These are phyloP conservation scores for Drosophila orena DNA, from an alignment of 1,140 invertebrate species.

Conservation along the genomic window DNA sequence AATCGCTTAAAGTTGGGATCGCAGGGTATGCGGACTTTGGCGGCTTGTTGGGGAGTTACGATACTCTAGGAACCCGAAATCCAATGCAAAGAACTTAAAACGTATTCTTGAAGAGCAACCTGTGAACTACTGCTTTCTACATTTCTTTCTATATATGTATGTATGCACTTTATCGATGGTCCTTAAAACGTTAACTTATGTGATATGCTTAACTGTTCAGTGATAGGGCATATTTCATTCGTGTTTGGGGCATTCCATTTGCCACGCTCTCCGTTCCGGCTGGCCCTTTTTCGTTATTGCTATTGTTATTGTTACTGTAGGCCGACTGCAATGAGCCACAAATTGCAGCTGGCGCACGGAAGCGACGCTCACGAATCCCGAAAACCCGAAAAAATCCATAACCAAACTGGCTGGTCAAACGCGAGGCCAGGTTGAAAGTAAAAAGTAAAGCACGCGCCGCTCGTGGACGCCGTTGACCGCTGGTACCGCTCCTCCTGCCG, in stretches of 20 bases:
- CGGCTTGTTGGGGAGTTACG: neutral
- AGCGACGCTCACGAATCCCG: slow-evolving; percentile 68
- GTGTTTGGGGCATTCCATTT: slow-evolving; percentile 15
- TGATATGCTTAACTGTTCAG: slow-evolving; percentile 14
- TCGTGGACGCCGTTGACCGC: slow-evolving; percentile 43
- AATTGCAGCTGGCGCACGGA: slow-evolving; percentile 81
- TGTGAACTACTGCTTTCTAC: no score
- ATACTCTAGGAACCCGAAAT: neutral
- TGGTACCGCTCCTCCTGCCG: neutral
- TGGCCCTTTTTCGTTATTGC: slow-evolving; percentile 50
- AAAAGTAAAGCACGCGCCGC: slow-evolving; percentile 76
- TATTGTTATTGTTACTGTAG: slow-evolving; percentile 7
- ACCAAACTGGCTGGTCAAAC: slow-evolving; percentile 13
- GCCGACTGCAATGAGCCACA: slow-evolving; percentile 61
- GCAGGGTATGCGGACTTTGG: slow-evolving; percentile 26
- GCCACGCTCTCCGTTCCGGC: slow-evolving; percentile 60
- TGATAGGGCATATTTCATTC: slow-evolving; percentile 34
- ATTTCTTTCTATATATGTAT: neutral
- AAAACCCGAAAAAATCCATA: slow-evolving; percentile 47
- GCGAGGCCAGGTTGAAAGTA: slow-evolving; percentile 27
- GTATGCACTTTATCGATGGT: no score
- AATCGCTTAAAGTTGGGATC: slow-evolving; percentile 36
- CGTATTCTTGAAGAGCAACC: no score
- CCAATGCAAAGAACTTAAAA: no score
- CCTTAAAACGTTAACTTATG: no score